Conservation (phyloP, 2,797 vertebrate species). For the Acanthornis magna region DNA sequence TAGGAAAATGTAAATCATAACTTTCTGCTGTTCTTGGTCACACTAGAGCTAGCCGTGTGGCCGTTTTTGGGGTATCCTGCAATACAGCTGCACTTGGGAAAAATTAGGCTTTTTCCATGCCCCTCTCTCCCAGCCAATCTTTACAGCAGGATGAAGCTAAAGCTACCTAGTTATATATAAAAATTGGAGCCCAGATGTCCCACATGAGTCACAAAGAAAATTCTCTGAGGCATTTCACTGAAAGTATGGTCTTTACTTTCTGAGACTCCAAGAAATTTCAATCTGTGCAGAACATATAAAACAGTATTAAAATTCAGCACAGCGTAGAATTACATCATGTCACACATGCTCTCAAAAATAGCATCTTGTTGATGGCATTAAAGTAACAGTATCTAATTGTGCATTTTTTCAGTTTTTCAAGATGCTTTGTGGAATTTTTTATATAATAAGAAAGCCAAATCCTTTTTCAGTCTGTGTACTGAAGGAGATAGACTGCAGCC, state of each 20-base stretch:
- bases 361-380: conserved; percentile 20
- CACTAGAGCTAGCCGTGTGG: background rate
- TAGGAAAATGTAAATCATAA: background rate
- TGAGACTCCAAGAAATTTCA: background rate
- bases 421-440: background rate
- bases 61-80: background rate
- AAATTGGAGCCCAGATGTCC: background rate
- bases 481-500: background rate
- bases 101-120: background rate
- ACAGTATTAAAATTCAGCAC: conserved; percentile 25
- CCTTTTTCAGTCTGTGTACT: background rate
- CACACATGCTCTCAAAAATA: conserved; percentile 41
- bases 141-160: background rate
- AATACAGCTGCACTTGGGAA: background rate
- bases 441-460: background rate
- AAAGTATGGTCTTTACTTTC: background rate
- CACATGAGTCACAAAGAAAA: background rate
- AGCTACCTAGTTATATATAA: background rate
- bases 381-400: conserved; percentile 38
- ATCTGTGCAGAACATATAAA: background rate
- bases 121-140: background rate
- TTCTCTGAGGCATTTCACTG: background rate
- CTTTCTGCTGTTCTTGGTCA: background rate
- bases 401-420: conserved; percentile 26
- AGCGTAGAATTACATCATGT: background rate